Evolutionary conservation across 64 coral and sea anemone genomes (phyloP), one percentile per base, ranked within the genome.

Genomic region (Anthopleura sola): DNA sequence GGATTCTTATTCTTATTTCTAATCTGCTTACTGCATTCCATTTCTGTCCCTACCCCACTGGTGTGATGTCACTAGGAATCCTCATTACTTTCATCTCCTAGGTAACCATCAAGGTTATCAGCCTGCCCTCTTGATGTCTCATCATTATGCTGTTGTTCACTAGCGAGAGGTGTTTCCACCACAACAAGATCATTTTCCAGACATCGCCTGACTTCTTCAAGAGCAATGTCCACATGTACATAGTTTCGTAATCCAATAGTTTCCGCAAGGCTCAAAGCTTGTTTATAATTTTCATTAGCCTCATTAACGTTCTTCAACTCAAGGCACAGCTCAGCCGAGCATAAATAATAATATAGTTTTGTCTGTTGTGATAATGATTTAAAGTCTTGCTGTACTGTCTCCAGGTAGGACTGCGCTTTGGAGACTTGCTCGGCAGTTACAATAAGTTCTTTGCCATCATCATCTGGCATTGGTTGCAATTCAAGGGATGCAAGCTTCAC

Each of bases 341-440:
- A 97, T 49, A 92, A 78, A 80, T 90, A 62, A 82, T 90, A 97
- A 55, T 90, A 75, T 21, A 92, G 80, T n/a, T 92, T 97, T 24
- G 90, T 97, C 48, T 51, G 85, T 54, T 80, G 60, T 26, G 90
- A 93, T 2, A 97, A 49, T 75, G 85, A 85, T 60, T 86, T 62
- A 20, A 97, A 28, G 32, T 83, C 78, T 80, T 82, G 48, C 37
- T 56, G 23, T 1, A 93, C 78, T 39, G 33, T 19, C 21, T 78
- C 29, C 19, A 97, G 79, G 17, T 88, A 49, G n/a, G 88, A 88
- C 7, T 89, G 55, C 68, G 78, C 78, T 4, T 86, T 33, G 32
- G 85, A 66, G 20, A 56, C 46, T 21, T 86, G 60, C 13, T 81
- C 44, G 24, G 57, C 84, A 16, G 47, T 24, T 6, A 58, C 81